Base-by-base conservation (phyloP, 35 echinoderm and acorn worm genomes). In the Heliocidaris tuberculata region DNA sequence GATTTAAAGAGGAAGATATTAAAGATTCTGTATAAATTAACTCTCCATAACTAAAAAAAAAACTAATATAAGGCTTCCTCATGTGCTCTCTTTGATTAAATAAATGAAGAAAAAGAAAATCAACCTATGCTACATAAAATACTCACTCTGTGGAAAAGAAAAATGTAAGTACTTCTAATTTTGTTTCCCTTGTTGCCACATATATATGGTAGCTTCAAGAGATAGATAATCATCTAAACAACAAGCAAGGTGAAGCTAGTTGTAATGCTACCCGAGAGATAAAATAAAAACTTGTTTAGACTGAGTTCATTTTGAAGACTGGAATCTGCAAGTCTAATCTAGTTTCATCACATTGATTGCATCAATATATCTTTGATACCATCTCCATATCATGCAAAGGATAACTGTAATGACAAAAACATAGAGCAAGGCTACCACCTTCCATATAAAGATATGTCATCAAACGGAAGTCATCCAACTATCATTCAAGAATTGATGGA, bases 1-100 rank as follows among this genome's bases (percentile, higher is more conserved):
- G 65, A 78, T 78, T 78, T 78, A 78, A 78, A 78, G 65, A 8
- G 65, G 27, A 78, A 7, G 65, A 78, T 19, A 78, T n/a, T 78
- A 78, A n/a, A 78, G 65, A 78, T 24, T 56, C 52, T 78, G 27
- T 78, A 78, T 78, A 78, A 78, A 78, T 78, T 78, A 78, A 78
- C 65, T 78, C 65, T 78, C 65, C 65, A 78, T 78, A 78, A 78
- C 65, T 78, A 78, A 21, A 78, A 27, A 24, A 78, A 27, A 24
- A 78, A 78, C 65, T 27, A 78, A 78, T 78, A 78, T n/a, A 78
- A 78, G 65, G 65, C 65, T 56, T 24, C 65, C 19, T 78, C 65
- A 78, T 78, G 65, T 7, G 65, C 65, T 19, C 6, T 78, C 65
- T 78, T 78, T 78, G 65, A 78, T 21, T 78, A 78, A 27, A n/a